Conservation (phyloP, 1,140 invertebrate genomes). For the Hycleus phaleratus region DNA sequence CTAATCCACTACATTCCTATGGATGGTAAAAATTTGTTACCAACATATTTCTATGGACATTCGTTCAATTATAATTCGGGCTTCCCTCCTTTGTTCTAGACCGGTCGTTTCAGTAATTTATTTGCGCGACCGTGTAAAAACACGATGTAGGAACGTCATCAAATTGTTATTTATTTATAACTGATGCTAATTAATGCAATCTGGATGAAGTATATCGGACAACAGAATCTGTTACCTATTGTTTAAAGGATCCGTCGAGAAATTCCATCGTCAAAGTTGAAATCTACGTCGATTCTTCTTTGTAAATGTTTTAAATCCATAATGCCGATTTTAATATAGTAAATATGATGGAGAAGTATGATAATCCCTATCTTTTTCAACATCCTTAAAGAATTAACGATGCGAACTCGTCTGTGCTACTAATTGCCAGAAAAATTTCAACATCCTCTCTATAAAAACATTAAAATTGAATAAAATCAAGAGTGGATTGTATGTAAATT, state of each 20-base stretch:
- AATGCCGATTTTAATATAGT: no score
- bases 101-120: slow-evolving; percentile 6
- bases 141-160: slow-evolving; percentile 23
- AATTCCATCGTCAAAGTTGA: slow-evolving; percentile 30
- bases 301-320: background rate
- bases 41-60: background rate
- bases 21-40: slow-evolving; percentile 8
- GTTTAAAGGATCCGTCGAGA: slow-evolving; percentile 32
- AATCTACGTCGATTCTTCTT: background rate
- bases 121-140: slow-evolving; percentile 12
- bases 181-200: slow-evolving; percentile 30
- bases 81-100: slow-evolving; percentile 12
- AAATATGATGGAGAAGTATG: no score
- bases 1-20: background rate
- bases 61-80: slow-evolving; percentile 5
- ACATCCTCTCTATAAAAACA: slow-evolving; percentile 6
- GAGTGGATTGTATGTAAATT: slow-evolving; percentile 17
- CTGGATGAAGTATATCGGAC: slow-evolving; percentile 18
- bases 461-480: background rate
- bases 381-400: slow-evolving; percentile 22
- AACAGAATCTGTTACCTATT: slow-evolving; percentile 26
- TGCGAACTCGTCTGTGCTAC: slow-evolving; percentile 17
- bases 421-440: slow-evolving; percentile 18
- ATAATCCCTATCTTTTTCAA: slow-evolving; percentile 19
- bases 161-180: slow-evolving; percentile 27